Percentiles rank a stretch among this genome's conserved stretches.
These are phyloP conservation scores for Crematogaster levior DNA, from an alignment of 2,888 invertebrate species.

Conservation along the genomic window DNA sequence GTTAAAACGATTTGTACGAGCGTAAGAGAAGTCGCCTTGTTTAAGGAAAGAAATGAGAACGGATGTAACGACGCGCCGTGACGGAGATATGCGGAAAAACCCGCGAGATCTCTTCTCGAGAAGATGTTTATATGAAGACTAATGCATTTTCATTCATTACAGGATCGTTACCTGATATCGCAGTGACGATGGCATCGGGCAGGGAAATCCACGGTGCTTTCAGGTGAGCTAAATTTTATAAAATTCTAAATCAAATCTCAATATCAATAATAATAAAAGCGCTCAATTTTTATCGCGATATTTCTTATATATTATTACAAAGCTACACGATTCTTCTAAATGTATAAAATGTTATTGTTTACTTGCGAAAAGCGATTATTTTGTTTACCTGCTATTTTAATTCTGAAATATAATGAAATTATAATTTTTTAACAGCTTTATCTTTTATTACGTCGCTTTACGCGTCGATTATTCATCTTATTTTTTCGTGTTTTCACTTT, in stretches of 20 bases:
- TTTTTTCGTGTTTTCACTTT: constrained; percentile 1
- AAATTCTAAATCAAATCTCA: background rate
- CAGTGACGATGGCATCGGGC: constrained; percentile 81
- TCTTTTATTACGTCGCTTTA: background rate
- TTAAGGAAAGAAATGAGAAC: constrained; percentile 22
- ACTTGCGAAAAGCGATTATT: background rate
- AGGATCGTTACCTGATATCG: constrained; percentile 80
- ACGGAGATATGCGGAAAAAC: background rate
- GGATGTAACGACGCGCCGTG: background rate
- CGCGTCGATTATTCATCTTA: background rate
- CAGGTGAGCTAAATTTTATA: constrained; percentile 70
- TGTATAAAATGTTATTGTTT: background rate
- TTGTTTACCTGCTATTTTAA: background rate
- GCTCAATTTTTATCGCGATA: background rate
- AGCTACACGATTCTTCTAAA: background rate
- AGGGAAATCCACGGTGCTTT: constrained; percentile 80
- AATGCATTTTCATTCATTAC: constrained; percentile 56
- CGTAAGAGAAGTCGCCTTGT: background rate
- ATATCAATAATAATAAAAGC: background rate
- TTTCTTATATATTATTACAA: background rate
- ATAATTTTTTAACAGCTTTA: background rate
- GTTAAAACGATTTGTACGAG: constrained; percentile 25
- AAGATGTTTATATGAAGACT: background rate
- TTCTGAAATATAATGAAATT: background rate
- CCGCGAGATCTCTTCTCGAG: background rate